phyloP scores from a whole-genome alignment of 2,797 vertebrate genomes.

The Loriculus beryllinus region DNA sequence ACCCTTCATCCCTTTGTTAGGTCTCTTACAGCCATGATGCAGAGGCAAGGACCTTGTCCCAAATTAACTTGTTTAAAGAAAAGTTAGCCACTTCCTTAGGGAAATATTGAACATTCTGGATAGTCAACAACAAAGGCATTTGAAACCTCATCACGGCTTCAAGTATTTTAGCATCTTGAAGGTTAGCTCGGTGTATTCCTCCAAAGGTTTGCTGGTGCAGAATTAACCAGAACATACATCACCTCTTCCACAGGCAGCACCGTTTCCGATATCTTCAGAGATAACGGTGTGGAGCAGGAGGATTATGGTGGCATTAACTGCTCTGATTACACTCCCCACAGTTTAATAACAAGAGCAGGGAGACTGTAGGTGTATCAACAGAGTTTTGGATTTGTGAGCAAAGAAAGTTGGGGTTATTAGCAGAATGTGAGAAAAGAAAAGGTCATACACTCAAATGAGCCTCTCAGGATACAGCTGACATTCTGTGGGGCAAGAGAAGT shows the following conservation, averaged over 20 bases:
- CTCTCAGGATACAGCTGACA: slow-evolving; percentile 11
- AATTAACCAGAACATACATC: slow-evolving; percentile 2
- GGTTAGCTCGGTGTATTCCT: background rate
- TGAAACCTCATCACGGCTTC: background rate
- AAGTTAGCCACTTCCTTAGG: background rate
- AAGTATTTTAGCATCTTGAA: background rate
- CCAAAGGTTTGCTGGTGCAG: background rate
- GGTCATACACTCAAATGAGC: slow-evolving; percentile 2
- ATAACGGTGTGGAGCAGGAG: background rate
- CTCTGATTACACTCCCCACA: slow-evolving; percentile 58
- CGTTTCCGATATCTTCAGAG: background rate
- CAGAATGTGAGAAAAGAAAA: slow-evolving; percentile 37
- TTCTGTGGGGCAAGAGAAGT: background rate
- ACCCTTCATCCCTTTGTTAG: background rate
- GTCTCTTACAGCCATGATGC: background rate
- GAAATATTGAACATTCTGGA: background rate
- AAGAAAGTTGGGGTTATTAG: slow-evolving; percentile 53
- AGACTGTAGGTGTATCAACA: slow-evolving; percentile 39
- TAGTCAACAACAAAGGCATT: background rate
- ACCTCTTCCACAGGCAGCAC: background rate
- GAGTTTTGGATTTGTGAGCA: slow-evolving; percentile 17
- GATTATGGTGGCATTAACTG: slow-evolving; percentile 63
- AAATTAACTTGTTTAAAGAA: background rate
- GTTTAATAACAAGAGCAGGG: slow-evolving; percentile 51
- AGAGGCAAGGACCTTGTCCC: background rate